These are phyloP conservation scores for Drosophila subobscura DNA, from an alignment of 1,140 invertebrate species.

Conservation along the genomic window DNA sequence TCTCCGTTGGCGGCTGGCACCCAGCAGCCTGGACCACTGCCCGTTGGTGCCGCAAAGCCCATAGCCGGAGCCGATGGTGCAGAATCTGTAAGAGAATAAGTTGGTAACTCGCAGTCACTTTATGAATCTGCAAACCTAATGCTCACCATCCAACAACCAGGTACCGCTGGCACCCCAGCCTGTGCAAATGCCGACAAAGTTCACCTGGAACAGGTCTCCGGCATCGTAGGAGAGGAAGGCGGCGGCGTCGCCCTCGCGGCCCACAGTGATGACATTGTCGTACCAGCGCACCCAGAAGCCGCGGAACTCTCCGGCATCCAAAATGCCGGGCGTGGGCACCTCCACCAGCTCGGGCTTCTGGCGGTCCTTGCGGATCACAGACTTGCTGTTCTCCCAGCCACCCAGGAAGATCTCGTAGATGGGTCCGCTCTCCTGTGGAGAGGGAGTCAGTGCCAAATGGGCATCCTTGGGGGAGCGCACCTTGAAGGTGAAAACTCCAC, in stretches of 20 bases:
- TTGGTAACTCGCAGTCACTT: neutral
- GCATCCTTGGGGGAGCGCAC: constrained; percentile 91
- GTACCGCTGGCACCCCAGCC: constrained; percentile 93
- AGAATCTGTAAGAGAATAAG: constrained; percentile 29
- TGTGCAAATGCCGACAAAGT: constrained; percentile 91
- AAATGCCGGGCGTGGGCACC: constrained; percentile 88
- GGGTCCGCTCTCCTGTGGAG: constrained; percentile 87
- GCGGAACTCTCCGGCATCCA: constrained; percentile 88
- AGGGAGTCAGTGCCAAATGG: constrained; percentile 89
- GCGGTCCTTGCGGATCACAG: constrained; percentile 91
- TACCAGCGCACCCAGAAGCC: constrained; percentile 93
- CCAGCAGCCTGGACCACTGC: constrained; percentile 86
- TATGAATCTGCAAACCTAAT: constrained; percentile 2
- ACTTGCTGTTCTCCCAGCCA: constrained; percentile 92
- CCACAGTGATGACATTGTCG: constrained; percentile 85
- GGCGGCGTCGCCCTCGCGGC: constrained; percentile 85
- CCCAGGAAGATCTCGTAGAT: constrained; percentile 93
- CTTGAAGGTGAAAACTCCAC: constrained; percentile 89
- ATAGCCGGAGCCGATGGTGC: constrained; percentile 57
- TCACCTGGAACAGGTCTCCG: constrained; percentile 88
- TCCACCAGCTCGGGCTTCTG: constrained; percentile 91
- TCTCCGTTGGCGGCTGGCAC: constrained; percentile 86
- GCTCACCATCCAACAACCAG: constrained; percentile 92
- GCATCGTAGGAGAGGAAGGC: constrained; percentile 90
- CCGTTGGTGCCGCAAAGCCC: constrained; percentile 62